Percentiles rank a stretch among this genome's conserved stretches.
phyloP scores from a whole-genome alignment of 2,888 invertebrate genomes.

The Malthinus seriepunctatus region DNA sequence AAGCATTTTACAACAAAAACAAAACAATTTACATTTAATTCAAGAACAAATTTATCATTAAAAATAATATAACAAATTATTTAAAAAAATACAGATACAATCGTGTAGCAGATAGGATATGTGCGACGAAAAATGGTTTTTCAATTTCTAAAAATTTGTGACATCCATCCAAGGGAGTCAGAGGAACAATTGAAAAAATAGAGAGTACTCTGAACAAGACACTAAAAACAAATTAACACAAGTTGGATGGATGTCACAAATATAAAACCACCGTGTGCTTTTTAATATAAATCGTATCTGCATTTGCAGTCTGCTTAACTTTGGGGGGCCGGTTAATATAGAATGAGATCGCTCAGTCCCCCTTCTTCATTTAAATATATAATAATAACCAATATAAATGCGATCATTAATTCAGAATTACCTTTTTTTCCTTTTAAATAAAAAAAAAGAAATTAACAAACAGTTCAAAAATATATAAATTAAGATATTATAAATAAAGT shows the following conservation, averaged over 20 bases:
- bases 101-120: constrained; percentile 57
- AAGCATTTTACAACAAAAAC: constrained; percentile 76
- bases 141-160: not conserved
- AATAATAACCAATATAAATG: constrained; percentile 27
- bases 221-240: constrained; percentile 51
- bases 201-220: constrained; percentile 49
- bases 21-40: constrained; percentile 77
- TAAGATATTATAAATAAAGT: constrained; percentile 47
- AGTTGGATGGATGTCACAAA: constrained; percentile 43
- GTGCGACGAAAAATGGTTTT: constrained; percentile 53
- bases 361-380: constrained; percentile 16
- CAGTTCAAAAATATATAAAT: constrained; percentile 50
- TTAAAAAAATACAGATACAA: constrained; percentile 57
- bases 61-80: constrained; percentile 64
- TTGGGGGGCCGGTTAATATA: constrained; percentile 32
- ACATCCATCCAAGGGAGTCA: constrained; percentile 42
- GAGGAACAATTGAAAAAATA: constrained; percentile 52
- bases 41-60: constrained; percentile 75
- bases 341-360: constrained; percentile 54
- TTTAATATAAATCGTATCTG: constrained; percentile 18
- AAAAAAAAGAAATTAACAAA: constrained; percentile 44
- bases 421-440: constrained; percentile 6
- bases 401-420: constrained; percentile 40
- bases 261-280: constrained; percentile 4
- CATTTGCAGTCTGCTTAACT: constrained; percentile 21